Percentiles rank a stretch among this genome's conserved stretches.
These are phyloP conservation scores for Drosophila repleta DNA, from an alignment of 1,140 invertebrate genomes.

Conservation along the genomic window DNA sequence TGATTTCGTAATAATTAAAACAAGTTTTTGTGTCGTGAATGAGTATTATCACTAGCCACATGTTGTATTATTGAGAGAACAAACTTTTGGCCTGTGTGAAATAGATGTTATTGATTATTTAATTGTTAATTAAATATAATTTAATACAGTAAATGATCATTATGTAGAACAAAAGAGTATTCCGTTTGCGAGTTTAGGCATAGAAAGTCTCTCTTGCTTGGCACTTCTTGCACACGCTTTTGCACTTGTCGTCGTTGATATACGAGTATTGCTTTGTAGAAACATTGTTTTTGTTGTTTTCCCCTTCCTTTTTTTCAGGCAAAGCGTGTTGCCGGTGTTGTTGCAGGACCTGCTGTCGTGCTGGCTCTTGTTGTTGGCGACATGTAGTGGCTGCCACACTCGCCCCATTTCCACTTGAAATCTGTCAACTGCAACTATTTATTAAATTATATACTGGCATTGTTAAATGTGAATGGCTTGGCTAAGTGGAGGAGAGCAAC, in stretches of 20 bases:
- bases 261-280: constrained; percentile 48
- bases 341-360: constrained; percentile 14
- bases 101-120: too few relatives aligned
- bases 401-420: constrained; percentile 65
- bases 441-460: constrained; percentile 79
- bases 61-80: too few relatives aligned
- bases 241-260: constrained; percentile 61
- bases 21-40: too few relatives aligned
- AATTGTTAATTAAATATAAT: too few relatives aligned
- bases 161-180: neutral
- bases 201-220: constrained; percentile 29
- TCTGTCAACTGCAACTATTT: constrained; percentile 83
- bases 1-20: too few relatives aligned
- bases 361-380: constrained; percentile 31
- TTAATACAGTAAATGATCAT: too few relatives aligned
- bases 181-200: neutral
- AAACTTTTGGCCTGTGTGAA: too few relatives aligned
- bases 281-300: constrained; percentile 45
- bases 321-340: constrained; percentile 8
- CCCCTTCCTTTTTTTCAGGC: constrained; percentile 20
- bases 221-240: constrained; percentile 72
- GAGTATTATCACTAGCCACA: too few relatives aligned
- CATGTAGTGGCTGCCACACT: constrained; percentile 40
- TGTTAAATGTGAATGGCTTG: constrained; percentile 67
- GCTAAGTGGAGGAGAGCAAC: constrained; percentile 13